Evolutionary conservation across 2,797 vertebrate species (phyloP).

Genomic region (Discoglossus pictus): DNA sequence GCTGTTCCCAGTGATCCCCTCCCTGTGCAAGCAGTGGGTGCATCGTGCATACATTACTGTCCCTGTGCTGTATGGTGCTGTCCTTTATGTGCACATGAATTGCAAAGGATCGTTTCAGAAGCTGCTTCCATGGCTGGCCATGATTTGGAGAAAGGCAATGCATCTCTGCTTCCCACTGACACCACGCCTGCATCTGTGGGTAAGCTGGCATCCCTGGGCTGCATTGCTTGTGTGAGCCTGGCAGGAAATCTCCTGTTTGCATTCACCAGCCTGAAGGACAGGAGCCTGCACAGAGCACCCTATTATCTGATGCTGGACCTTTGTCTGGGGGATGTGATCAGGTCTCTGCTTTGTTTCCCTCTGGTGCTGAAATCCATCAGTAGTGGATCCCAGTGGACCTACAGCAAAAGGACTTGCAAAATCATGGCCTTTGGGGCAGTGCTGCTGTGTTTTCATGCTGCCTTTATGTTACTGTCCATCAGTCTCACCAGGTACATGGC

Average conservation of each 20-base stretch:
- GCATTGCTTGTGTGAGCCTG: constrained; percentile 86
- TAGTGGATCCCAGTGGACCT: constrained; percentile 81
- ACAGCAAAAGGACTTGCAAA: constrained; percentile 86
- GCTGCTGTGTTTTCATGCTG: constrained; percentile 93
- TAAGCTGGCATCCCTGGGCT: constrained; percentile 86
- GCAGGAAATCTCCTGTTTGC: constrained; percentile 87
- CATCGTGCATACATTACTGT: constrained; percentile 29
- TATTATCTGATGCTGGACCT: constrained; percentile 95
- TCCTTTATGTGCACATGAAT: constrained; percentile 29
- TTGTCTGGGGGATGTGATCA: constrained; percentile 86
- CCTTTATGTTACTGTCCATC: constrained; percentile 92
- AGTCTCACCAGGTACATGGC: constrained; percentile 96
- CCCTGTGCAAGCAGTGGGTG: constrained; percentile 11
- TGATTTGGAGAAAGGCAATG: constrained; percentile 59
- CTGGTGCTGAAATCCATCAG: constrained; percentile 89
- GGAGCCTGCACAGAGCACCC: constrained; percentile 84
- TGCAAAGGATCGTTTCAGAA: constrained; percentile 13
- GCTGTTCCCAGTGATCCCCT: neutral
- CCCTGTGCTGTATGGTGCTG: constrained; percentile 11
- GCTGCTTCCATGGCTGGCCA: constrained; percentile 50
- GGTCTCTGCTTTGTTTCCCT: constrained; percentile 90
- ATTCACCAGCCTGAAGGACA: constrained; percentile 86
- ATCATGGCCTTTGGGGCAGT: constrained; percentile 89
- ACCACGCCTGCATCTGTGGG: constrained; percentile 81
- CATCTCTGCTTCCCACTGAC: constrained; percentile 76